Conservation (phyloP, 2,797 vertebrate species). For the Clarias laeviceps region DNA sequence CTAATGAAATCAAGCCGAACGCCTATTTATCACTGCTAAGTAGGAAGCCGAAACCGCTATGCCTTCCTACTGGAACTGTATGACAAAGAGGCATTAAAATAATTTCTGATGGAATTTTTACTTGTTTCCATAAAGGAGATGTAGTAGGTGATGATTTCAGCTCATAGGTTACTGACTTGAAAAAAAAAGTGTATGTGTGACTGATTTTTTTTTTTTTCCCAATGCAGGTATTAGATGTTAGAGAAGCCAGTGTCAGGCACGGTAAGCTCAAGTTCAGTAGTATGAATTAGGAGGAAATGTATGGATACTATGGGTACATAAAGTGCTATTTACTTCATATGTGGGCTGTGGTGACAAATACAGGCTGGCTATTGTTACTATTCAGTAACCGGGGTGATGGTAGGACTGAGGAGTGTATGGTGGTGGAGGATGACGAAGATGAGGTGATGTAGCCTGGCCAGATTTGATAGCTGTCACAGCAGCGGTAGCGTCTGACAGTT, state of each 20-base stretch:
- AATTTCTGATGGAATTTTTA: constrained; percentile 9
- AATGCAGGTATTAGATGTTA: neutral
- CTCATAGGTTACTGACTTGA: neutral
- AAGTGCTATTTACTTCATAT: neutral
- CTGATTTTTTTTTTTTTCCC: neutral
- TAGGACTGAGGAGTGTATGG: constrained; percentile 12
- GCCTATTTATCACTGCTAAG: constrained; percentile 67
- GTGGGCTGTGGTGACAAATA: constrained; percentile 27
- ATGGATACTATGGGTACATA: neutral
- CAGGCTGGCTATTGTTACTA: constrained; percentile 17
- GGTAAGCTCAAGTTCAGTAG: neutral
- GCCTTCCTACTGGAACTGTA: constrained; percentile 34
- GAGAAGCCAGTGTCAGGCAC: neutral
- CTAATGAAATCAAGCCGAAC: constrained; percentile 66
- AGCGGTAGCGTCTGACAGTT: constrained; percentile 57
- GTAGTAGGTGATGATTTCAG: constrained; percentile 24
- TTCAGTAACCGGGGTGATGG: constrained; percentile 18
- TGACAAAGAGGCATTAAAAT: constrained; percentile 20
- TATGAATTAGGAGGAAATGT: neutral
- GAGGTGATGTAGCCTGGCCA: constrained; percentile 45
- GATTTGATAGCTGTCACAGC: constrained; percentile 62
- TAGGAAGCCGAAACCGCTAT: constrained; percentile 39
- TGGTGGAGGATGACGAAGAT: constrained; percentile 43
- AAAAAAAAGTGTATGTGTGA: neutral
- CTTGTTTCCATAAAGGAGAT: constrained; percentile 20